A percentile compares a stretch with the other conserved stretches of the same genome.
phyloP scores from a whole-genome alignment of 1,140 invertebrate species.

The Samia ricini region DNA sequence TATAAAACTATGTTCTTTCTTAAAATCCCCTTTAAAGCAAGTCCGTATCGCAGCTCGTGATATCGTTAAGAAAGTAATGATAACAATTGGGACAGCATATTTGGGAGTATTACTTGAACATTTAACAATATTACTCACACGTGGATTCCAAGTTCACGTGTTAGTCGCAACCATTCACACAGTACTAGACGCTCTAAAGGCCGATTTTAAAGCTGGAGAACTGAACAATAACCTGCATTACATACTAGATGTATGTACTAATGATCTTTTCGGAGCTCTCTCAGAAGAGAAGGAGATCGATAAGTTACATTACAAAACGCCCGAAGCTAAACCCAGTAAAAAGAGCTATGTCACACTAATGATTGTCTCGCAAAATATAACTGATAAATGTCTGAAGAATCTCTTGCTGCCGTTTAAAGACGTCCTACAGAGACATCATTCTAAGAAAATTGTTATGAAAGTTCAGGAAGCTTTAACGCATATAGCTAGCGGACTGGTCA shows the following conservation, averaged over 20 bases:
- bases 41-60: conserved; percentile 91
- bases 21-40: conserved; percentile 81
- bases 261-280: conserved; percentile 92
- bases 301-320: conserved; percentile 88
- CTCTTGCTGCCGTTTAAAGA: conserved; percentile 91
- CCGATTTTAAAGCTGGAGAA: conserved; percentile 82
- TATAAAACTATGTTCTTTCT: conserved; percentile 22
- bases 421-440: conserved; percentile 86
- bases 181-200: conserved; percentile 85
- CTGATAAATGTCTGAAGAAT: conserved; percentile 86
- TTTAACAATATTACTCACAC: conserved; percentile 87
- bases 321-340: conserved; percentile 87
- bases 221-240: conserved; percentile 88
- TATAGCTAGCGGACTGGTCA: conserved; percentile 87
- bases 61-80: conserved; percentile 93
- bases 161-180: conserved; percentile 93
- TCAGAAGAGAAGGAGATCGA: conserved; percentile 95
- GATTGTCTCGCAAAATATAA: conserved; percentile 89
- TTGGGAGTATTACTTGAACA: conserved; percentile 89
- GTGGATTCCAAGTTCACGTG: conserved; percentile 96
- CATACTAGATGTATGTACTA: conserved; percentile 90
- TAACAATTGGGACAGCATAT: conserved; percentile 90
- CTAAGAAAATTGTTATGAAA: conserved; percentile 89
- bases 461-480: conserved; percentile 88
- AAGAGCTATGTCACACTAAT: conserved; percentile 93